Percentiles rank a stretch among this genome's conserved stretches.
These are phyloP conservation scores for Petaurus breviceps DNA, from an alignment of 2,113 vertebrate species.

Conservation along the genomic window DNA sequence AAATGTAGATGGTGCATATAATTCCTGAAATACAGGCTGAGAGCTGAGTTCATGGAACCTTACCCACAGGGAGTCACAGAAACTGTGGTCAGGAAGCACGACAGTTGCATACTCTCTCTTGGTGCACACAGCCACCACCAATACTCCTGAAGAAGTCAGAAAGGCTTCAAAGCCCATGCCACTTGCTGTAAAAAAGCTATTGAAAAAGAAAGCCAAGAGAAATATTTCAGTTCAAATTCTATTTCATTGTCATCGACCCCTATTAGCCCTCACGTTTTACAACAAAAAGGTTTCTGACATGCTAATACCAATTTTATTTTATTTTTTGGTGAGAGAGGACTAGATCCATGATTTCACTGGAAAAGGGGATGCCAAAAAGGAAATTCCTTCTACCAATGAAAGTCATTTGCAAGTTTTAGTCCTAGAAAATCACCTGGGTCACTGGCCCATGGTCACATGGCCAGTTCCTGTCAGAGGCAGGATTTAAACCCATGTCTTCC, in stretches of 20 bases:
- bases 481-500: neutral
- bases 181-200: slow-evolving; percentile 94
- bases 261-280: neutral
- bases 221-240: slow-evolving; percentile 25
- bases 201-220: slow-evolving; percentile 65
- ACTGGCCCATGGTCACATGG: neutral
- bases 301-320: neutral
- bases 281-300: neutral
- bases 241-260: neutral
- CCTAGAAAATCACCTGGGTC: neutral
- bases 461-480: neutral
- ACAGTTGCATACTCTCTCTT: slow-evolving; percentile 98
- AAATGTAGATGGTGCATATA: slow-evolving; percentile 2
- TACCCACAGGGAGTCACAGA: slow-evolving; percentile 99
- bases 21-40: neutral
- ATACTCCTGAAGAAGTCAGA: slow-evolving; percentile 89
- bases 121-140: slow-evolving; percentile 97
- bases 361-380: neutral
- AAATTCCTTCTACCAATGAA: neutral
- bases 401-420: neutral
- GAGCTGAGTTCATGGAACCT: slow-evolving; percentile 67
- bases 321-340: neutral
- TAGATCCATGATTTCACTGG: neutral
- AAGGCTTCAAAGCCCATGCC: slow-evolving; percentile 98
- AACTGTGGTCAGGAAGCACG: slow-evolving; percentile 95